Base-by-base conservation (phyloP, 2,797 vertebrate genomes). In the Iguana delicatissima region DNA sequence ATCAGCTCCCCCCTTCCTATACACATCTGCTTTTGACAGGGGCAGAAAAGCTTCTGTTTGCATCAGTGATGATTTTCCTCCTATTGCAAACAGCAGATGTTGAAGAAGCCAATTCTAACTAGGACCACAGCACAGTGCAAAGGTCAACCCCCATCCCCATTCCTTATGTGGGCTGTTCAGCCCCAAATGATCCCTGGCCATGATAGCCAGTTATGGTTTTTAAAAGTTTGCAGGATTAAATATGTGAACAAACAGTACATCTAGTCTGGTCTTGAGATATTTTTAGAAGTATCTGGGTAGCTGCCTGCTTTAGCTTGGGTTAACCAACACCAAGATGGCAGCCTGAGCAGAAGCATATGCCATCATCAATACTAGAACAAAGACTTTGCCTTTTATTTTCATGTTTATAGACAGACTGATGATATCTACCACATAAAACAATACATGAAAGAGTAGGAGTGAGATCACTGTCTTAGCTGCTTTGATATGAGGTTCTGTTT, bases 241-340 rank as follows among this genome's bases (percentile, higher is more conserved):
- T 80, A 46, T 50, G 52, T n/a, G 50, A 64, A 80, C 50, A 32
- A 80, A 5, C 29, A 38, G 22, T 7, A 62, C 4, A 24, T 83
- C 35, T 83, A 62, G 1, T 80, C 55, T 80, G 42, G 2, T 80
- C 50, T 14, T 32, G 26, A 24, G 22, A 55, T 73, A 9, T 12
- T 80, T 42, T 79, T 55, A 22, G 12, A 80, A 81, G 32, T 64
- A 88, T 55, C 12, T 2, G 32, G 0, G 3, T 18, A 38, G 32
- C 42, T 81, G 62, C 50, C 64, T 88, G 87, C 62, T 80, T 88
- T n/a, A 88, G 62, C 14, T 80, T 88, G 32, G 77, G n/a, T 88
- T 88, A 55, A 55, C 79, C 6, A 38, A 5, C 24, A 88, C 46
- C n/a, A 88, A n/a, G 64, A 81, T 88, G 32, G 14, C 22, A 69